These are phyloP conservation scores for Macrocentrus cingulum DNA, from an alignment of 1,140 invertebrate genomes.

Conservation along the genomic window DNA sequence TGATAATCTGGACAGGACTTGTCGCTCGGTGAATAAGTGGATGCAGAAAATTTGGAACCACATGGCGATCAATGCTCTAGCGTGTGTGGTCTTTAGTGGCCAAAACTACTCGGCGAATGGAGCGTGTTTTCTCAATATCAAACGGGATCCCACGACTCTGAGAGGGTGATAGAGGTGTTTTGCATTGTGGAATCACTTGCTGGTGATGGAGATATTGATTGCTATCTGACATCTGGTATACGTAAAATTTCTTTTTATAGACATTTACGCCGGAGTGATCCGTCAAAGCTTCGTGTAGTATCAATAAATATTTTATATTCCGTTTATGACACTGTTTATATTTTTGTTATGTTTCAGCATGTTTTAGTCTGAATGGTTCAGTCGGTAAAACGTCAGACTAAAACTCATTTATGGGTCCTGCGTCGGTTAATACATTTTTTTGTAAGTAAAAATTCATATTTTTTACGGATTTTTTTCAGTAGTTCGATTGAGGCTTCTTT, in stretches of 20 bases:
- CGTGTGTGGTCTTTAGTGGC: slow-evolving; percentile 64
- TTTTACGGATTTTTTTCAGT: too few species aligned
- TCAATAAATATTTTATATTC: slow-evolving; percentile 37
- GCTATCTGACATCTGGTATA: neutral
- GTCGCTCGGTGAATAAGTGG: slow-evolving; percentile 64
- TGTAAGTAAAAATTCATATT: too few species aligned
- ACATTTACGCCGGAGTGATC: slow-evolving; percentile 17
- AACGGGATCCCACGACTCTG: slow-evolving; percentile 36
- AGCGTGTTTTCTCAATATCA: slow-evolving; percentile 59
- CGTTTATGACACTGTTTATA: slow-evolving; percentile 19
- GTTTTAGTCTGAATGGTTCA: slow-evolving; percentile 28
- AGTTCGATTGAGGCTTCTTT: too few species aligned
- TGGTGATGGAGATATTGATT: slow-evolving; percentile 11
- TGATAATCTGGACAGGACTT: slow-evolving; percentile 52
- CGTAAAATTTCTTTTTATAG: slow-evolving; percentile 20
- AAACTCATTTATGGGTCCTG: slow-evolving; percentile 34
- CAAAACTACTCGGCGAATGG: slow-evolving; percentile 54
- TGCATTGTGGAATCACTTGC: neutral
- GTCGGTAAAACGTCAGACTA: slow-evolving; percentile 37
- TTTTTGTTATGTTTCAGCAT: slow-evolving; percentile 9
- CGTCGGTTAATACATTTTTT: slow-evolving; percentile 20
- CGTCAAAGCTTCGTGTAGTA: slow-evolving; percentile 29
- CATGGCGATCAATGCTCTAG: slow-evolving; percentile 58
- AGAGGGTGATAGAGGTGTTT: too few species aligned
- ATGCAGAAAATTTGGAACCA: slow-evolving; percentile 64